These are phyloP conservation scores for Peribatodes rhomboidaria DNA, from an alignment of 2,888 invertebrate species.

Conservation along the genomic window DNA sequence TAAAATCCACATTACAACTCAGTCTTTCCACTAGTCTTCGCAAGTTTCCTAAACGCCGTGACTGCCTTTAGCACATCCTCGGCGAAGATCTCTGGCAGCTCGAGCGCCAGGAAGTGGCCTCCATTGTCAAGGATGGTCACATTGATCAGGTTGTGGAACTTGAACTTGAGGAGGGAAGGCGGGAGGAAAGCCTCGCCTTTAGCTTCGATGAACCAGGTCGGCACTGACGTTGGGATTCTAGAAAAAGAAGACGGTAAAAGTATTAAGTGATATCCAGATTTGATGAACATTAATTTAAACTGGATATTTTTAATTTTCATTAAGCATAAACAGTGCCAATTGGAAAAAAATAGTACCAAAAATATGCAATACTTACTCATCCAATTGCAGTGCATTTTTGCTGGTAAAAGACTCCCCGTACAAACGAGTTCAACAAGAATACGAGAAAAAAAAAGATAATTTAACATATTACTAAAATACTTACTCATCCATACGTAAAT, in stretches of 20 bases:
- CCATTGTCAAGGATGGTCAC: constrained; percentile 88
- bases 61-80: constrained; percentile 87
- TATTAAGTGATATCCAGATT: no score
- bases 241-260: neutral
- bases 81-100: constrained; percentile 90
- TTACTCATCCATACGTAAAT: constrained; percentile 76
- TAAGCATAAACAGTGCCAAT: no score
- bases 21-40: constrained; percentile 51
- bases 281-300: no score
- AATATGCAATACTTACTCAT: no score
- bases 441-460: no score
- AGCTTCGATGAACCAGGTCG: constrained; percentile 89
- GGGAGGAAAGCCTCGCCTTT: constrained; percentile 88
- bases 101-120: constrained; percentile 95
- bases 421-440: no score
- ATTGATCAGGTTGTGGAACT: constrained; percentile 89
- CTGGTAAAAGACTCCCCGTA: no score
- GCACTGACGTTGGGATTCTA: constrained; percentile 89
- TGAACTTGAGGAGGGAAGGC: constrained; percentile 84
- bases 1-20: constrained; percentile 79
- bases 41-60: constrained; percentile 58
- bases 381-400: no score
- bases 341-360: no score
- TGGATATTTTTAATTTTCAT: no score
- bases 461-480: no score